A percentile compares a stretch with the other conserved stretches of the same genome.
Evolutionary conservation across 2,888 invertebrate species (phyloP).

Genomic region (Tineola bisselliella): DNA sequence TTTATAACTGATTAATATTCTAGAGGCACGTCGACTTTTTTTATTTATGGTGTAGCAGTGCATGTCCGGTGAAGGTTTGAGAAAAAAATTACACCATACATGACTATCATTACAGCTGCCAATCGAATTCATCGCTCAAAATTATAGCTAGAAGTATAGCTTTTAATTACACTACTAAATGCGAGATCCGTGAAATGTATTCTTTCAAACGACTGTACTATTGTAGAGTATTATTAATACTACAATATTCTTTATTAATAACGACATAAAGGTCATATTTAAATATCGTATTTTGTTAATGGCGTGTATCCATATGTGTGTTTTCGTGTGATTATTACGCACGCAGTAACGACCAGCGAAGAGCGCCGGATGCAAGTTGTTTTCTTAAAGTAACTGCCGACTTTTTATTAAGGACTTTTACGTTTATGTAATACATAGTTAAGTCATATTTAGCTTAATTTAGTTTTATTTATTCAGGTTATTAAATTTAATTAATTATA

Average conservation of each 20-base stretch:
- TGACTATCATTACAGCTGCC: slow-evolving; percentile 21
- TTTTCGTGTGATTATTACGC: slow-evolving; percentile 3
- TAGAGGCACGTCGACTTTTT: neutral
- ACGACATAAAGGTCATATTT: neutral
- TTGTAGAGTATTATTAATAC: neutral
- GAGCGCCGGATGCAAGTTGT: slow-evolving; percentile 7
- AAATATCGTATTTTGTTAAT: neutral
- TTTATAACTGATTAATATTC: neutral
- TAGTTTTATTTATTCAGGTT: neutral
- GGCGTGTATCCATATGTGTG: neutral
- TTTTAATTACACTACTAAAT: slow-evolving; percentile 39
- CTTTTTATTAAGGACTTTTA: neutral
- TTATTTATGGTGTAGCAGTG: neutral
- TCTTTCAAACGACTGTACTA: slow-evolving; percentile 18
- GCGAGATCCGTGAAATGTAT: slow-evolving; percentile 44
- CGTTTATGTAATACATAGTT: neutral
- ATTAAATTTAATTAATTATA: slow-evolving; percentile 15
- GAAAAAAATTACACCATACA: neutral
- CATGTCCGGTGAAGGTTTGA: neutral
- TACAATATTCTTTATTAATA: neutral
- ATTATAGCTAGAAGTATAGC: slow-evolving; percentile 21
- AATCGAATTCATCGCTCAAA: slow-evolving; percentile 31
- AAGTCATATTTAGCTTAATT: neutral
- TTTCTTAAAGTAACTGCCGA: neutral
- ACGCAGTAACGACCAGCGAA: neutral